phyloP scores from a whole-genome alignment of 1,140 invertebrate genomes.

The Oncopodura yosiiana region DNA sequence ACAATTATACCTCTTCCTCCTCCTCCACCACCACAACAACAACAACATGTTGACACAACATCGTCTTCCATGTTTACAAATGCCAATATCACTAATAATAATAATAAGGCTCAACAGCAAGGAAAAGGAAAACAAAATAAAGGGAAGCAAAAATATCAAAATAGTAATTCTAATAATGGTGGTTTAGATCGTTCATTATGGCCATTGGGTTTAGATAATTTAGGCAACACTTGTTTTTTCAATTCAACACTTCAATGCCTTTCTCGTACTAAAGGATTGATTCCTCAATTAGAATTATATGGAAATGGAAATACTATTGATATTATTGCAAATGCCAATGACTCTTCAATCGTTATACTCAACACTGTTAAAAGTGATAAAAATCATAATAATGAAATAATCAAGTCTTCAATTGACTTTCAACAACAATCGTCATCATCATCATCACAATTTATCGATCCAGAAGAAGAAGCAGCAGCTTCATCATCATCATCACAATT shows the following conservation, averaged over 20 bases:
- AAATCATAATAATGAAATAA: not conserved
- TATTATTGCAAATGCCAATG: conserved; percentile 18
- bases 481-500: no score
- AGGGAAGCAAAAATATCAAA: not conserved
- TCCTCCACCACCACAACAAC: conserved; percentile 3
- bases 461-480: not conserved
- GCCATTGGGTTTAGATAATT: conserved; percentile 42
- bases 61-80: not conserved
- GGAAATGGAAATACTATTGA: conserved; percentile 29
- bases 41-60: not conserved
- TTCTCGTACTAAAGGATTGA: conserved; percentile 16
- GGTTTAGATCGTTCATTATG: conserved; percentile 4
- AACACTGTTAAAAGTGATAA: not conserved
- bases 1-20: not conserved
- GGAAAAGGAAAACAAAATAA: no score
- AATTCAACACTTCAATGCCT: conserved; percentile 51
- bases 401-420: not conserved
- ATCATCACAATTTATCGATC: not conserved
- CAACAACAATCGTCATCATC: not conserved
- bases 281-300: conserved; percentile 20
- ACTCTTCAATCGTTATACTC: conserved; percentile 11
- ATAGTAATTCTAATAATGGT: not conserved
- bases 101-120: not conserved
- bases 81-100: not conserved
- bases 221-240: conserved; percentile 57